Conservation (phyloP, 2,888 invertebrate species). For the Ormyrus thymus region DNA sequence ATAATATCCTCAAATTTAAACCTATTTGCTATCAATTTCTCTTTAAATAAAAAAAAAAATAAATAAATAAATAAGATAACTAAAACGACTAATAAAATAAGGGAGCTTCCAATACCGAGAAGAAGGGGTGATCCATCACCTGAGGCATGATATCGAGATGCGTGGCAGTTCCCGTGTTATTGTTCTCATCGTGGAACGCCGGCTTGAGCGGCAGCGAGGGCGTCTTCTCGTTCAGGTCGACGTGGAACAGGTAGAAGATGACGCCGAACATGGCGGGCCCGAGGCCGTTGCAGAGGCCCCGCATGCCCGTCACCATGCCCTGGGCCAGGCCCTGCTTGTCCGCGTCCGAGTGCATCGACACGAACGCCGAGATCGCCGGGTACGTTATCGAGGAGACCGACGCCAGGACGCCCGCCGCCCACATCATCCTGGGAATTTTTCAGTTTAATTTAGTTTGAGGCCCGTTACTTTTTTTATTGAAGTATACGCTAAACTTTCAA, state of each 20-base stretch:
- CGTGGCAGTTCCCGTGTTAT: conserved; percentile 73
- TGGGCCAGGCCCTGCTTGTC: conserved; percentile 97
- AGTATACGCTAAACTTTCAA: not conserved
- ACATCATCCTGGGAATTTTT: conserved; percentile 90
- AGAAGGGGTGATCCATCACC: conserved; percentile 62
- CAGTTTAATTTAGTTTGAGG: conserved; percentile 29
- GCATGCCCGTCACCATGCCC: conserved; percentile 99
- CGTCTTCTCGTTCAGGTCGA: conserved; percentile 91
- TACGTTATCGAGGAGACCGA: conserved; percentile 98
- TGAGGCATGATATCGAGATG: conserved; percentile 77
- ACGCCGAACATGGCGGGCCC: conserved; percentile 99
- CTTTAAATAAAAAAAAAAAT: not conserved
- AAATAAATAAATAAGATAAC: not conserved
- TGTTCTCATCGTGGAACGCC: conserved; percentile 74
- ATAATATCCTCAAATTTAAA: no score
- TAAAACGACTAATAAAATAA: not conserved
- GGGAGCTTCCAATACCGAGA: not conserved
- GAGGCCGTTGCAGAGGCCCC: conserved; percentile 97
- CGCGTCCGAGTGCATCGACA: conserved; percentile 97
- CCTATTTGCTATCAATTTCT: no score
- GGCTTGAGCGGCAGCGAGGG: conserved; percentile 67
- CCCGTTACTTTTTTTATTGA: not conserved
- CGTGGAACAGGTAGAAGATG: conserved; percentile 98
- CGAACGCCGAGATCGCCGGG: conserved; percentile 99
- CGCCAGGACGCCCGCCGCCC: conserved; percentile 97